These are phyloP conservation scores for Hetaerina americana DNA, from an alignment of 1,140 invertebrate genomes.

Conservation along the genomic window DNA sequence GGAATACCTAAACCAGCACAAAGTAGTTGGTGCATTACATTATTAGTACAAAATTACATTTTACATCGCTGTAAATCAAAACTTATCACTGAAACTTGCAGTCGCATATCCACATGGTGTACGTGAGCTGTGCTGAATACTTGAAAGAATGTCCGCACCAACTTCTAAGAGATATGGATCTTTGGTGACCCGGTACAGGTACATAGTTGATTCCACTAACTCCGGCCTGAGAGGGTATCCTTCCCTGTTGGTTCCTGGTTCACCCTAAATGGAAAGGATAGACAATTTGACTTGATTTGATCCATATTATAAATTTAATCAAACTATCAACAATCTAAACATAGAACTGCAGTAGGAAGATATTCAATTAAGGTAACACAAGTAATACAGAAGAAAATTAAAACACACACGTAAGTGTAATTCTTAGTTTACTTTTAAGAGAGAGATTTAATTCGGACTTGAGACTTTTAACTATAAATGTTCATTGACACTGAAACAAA, in stretches of 20 bases:
- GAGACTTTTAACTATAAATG: too few species aligned
- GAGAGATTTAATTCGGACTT: too few species aligned
- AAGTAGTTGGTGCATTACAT: slow-evolving; percentile 2
- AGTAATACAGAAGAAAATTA: too few species aligned
- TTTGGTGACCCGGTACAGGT: slow-evolving; percentile 83
- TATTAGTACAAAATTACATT: neutral
- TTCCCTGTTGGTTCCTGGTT: slow-evolving; percentile 71
- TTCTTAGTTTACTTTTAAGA: too few species aligned
- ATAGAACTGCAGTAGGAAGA: too few species aligned
- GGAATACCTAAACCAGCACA: neutral
- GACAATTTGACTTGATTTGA: too few species aligned
- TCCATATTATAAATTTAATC: too few species aligned
- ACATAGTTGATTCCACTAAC: slow-evolving; percentile 93
- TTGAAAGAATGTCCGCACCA: slow-evolving; percentile 76
- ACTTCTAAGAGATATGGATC: slow-evolving; percentile 85
- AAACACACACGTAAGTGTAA: too few species aligned
- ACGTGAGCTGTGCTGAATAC: slow-evolving; percentile 77
- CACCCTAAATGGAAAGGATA: slow-evolving; percentile 39
- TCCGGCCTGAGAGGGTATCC: slow-evolving; percentile 93
- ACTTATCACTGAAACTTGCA: slow-evolving; percentile 38
- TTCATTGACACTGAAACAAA: too few species aligned
- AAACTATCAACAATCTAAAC: too few species aligned
- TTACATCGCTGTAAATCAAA: neutral
- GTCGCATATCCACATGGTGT: slow-evolving; percentile 98
- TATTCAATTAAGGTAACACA: too few species aligned